These are phyloP conservation scores for Mythimna vitellina DNA, from an alignment of 2,888 invertebrate species.

Conservation along the genomic window DNA sequence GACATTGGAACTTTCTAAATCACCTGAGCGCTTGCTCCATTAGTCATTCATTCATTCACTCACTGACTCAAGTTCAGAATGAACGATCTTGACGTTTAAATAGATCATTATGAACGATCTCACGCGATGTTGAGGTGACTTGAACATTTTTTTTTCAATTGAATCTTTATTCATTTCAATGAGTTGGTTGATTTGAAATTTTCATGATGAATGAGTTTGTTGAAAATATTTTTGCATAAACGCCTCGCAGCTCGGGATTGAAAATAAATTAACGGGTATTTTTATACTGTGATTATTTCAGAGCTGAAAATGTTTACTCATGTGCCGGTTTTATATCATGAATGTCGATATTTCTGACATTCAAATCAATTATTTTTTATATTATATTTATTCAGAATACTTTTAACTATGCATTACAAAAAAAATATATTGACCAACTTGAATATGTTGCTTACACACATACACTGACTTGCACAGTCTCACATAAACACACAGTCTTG, in stretches of 20 bases:
- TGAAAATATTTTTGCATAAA: constrained; percentile 21
- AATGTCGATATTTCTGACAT: neutral
- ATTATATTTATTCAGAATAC: too few species aligned
- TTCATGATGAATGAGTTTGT: constrained; percentile 21
- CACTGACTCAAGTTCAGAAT: constrained; percentile 60
- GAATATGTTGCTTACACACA: too few species aligned
- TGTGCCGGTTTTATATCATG: neutral
- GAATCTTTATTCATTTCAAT: constrained; percentile 50
- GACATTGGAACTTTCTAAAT: constrained; percentile 65
- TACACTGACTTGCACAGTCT: too few species aligned
- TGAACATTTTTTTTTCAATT: constrained; percentile 34
- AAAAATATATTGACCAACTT: too few species aligned
- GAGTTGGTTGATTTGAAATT: constrained; percentile 34
- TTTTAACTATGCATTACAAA: too few species aligned
- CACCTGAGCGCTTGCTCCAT: constrained; percentile 66
- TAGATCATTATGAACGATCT: constrained; percentile 46
- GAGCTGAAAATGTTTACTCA: constrained; percentile 1
- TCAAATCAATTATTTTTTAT: neutral
- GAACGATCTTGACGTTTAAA: constrained; percentile 56
- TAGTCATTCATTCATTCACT: constrained; percentile 63
- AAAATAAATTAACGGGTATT: constrained; percentile 7
- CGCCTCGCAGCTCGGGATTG: neutral
- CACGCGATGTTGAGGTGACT: constrained; percentile 39
- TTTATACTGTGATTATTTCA: constrained; percentile 8
- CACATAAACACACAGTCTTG: too few species aligned